phyloP scores from a whole-genome alignment of 2,888 invertebrate genomes.

The Hedychridium roseum region DNA sequence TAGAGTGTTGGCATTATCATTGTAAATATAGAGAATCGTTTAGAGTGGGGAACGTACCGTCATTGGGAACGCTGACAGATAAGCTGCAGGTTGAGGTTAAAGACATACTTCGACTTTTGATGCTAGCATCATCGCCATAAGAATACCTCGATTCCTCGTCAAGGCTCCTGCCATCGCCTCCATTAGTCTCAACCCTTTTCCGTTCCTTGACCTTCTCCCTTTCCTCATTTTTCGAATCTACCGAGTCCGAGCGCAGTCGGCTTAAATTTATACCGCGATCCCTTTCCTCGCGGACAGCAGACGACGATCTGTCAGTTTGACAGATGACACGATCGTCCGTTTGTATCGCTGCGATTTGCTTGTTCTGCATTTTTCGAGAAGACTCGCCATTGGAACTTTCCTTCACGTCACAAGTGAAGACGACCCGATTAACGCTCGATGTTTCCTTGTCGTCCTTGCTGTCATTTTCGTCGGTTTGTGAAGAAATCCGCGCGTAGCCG shows the following conservation, averaged over 20 bases:
- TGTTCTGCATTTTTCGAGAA: slow-evolving; percentile 1
- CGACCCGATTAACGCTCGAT: slow-evolving; percentile 3
- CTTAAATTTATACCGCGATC: slow-evolving; percentile 28
- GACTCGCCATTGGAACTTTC: slow-evolving; percentile 2
- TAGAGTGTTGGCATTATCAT: slow-evolving; percentile 43
- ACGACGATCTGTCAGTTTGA: slow-evolving; percentile 11
- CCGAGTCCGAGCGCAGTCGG: slow-evolving; percentile 43
- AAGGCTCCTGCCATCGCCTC: slow-evolving; percentile 51
- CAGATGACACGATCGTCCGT: slow-evolving; percentile 4
- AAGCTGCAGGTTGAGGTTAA: slow-evolving; percentile 59
- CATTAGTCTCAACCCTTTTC: slow-evolving; percentile 46
- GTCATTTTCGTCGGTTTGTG: slow-evolving; percentile 6
- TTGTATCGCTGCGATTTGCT: background rate
- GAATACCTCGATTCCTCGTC: slow-evolving; percentile 41
- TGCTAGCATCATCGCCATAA: slow-evolving; percentile 41
- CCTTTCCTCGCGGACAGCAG: slow-evolving; percentile 15
- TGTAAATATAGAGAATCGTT: too few species aligned
- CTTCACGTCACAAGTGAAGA: slow-evolving; percentile 2
- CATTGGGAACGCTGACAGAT: slow-evolving; percentile 43
- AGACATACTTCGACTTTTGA: slow-evolving; percentile 59
- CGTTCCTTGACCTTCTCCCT: slow-evolving; percentile 22
- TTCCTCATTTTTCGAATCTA: slow-evolving; percentile 42
- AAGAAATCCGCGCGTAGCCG: slow-evolving; percentile 9
- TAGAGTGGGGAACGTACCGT: slow-evolving; percentile 47
- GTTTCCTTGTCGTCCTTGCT: slow-evolving; percentile 10